phyloP scores from a whole-genome alignment of 2,888 invertebrate species.

The Drosophila borealis region DNA sequence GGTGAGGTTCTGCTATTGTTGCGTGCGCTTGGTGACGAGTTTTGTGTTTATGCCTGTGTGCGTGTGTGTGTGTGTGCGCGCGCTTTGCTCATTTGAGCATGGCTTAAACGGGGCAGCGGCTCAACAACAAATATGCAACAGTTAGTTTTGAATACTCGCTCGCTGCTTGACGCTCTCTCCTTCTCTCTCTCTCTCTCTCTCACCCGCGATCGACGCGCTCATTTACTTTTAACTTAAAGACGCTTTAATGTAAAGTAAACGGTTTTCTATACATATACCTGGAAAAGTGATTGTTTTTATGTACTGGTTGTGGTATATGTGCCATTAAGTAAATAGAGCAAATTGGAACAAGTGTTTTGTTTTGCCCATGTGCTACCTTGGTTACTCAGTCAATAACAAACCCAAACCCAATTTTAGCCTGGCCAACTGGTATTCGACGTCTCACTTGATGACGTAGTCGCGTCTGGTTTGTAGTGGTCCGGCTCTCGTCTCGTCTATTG shows the following conservation, averaged over 20 bases:
- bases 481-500: slow-evolving; percentile 47
- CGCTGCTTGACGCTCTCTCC: slow-evolving; percentile 17
- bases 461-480: slow-evolving; percentile 5
- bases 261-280: slow-evolving; percentile 9
- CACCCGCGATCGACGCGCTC: slow-evolving; percentile 18
- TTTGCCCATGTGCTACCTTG: slow-evolving; percentile 63
- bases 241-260: slow-evolving; percentile 26
- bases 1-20: slow-evolving; percentile 65
- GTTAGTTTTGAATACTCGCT: slow-evolving; percentile 47
- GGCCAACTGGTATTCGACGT: slow-evolving; percentile 38
- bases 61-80: slow-evolving; percentile 38
- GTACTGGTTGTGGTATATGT: slow-evolving; percentile 23
- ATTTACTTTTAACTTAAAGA: slow-evolving; percentile 27
- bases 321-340: slow-evolving; percentile 36
- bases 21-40: slow-evolving; percentile 22
- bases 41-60: slow-evolving; percentile 22
- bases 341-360: slow-evolving; percentile 64
- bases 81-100: slow-evolving; percentile 63
- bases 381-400: slow-evolving; percentile 62
- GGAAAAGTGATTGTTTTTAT: slow-evolving; percentile 23
- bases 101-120: slow-evolving; percentile 69
- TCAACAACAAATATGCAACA: slow-evolving; percentile 65
- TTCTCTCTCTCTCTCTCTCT: slow-evolving; percentile 21
- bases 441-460: slow-evolving; percentile 73
- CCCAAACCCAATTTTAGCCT: slow-evolving; percentile 42